Evolutionary conservation across 2,888 invertebrate genomes (phyloP).

Genomic region (Tenthredo notha): DNA sequence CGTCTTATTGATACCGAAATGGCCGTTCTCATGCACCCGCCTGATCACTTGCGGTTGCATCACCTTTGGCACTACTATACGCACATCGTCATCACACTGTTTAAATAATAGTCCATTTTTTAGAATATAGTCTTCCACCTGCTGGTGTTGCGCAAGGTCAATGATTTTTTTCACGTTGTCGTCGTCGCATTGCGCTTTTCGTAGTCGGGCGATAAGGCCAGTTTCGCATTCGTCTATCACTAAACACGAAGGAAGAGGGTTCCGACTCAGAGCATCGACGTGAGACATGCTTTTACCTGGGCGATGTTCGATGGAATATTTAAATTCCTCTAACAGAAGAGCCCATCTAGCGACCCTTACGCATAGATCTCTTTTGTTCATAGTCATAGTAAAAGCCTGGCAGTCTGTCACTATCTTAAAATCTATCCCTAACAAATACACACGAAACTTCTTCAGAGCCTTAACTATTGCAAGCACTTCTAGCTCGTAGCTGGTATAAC

Average conservation of each 20-base stretch:
- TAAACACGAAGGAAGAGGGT: not conserved
- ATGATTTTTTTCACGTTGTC: not conserved
- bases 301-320: conserved; percentile 59
- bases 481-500: conserved; percentile 64
- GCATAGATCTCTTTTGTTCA: conserved; percentile 60
- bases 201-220: conserved; percentile 41
- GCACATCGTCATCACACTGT: conserved; percentile 46
- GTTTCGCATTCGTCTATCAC: conserved; percentile 43
- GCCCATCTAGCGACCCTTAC: conserved; percentile 63
- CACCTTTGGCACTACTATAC: conserved; percentile 50
- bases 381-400: conserved; percentile 57
- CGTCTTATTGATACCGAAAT: conserved; percentile 39
- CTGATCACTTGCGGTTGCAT: conserved; percentile 52
- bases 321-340: conserved; percentile 60
- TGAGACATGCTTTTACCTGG: conserved; percentile 58
- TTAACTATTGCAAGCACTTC: conserved; percentile 64
- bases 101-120: conserved; percentile 7
- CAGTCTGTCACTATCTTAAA: conserved; percentile 64
- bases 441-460: conserved; percentile 64
- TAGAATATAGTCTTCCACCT: not conserved
- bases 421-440: conserved; percentile 60
- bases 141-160: not conserved
- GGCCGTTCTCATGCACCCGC: conserved; percentile 53
- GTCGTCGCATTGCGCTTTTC: conserved; percentile 45
- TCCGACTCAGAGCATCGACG: conserved; percentile 61